Conservation (phyloP, 2,797 vertebrate species). For the Vultur gryphus region DNA sequence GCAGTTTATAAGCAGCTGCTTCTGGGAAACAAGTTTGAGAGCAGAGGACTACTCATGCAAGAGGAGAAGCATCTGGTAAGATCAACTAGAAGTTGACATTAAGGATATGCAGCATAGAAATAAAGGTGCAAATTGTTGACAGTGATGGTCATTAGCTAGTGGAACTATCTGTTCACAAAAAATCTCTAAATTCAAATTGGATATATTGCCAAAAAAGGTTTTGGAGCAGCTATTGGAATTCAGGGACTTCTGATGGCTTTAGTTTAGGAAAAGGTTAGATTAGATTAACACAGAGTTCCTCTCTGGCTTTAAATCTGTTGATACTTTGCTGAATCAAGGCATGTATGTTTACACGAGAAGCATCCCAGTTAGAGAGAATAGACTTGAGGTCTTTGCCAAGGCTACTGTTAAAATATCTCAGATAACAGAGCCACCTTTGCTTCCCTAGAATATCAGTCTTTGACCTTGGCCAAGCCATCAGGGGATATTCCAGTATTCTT, state of each 20-base stretch:
- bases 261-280: not conserved
- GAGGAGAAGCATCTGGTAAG: not conserved
- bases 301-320: not conserved
- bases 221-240: not conserved
- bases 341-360: not conserved
- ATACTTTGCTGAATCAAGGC: not conserved
- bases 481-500: not conserved
- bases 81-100: not conserved
- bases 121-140: not conserved
- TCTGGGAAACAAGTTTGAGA: not conserved
- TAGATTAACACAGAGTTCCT: not conserved
- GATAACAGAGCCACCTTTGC: not conserved
- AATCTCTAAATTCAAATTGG: not conserved
- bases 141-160: not conserved
- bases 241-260: not conserved
- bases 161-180: not conserved
- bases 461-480: not conserved
- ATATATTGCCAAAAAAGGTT: not conserved
- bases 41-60: not conserved
- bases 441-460: not conserved
- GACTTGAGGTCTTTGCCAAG: not conserved
- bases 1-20: not conserved
- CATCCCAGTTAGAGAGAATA: not conserved
- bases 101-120: not conserved
- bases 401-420: not conserved